Evolutionary conservation across 2,113 vertebrate genomes (phyloP).

Genomic region (Puffinus mauretanicus): DNA sequence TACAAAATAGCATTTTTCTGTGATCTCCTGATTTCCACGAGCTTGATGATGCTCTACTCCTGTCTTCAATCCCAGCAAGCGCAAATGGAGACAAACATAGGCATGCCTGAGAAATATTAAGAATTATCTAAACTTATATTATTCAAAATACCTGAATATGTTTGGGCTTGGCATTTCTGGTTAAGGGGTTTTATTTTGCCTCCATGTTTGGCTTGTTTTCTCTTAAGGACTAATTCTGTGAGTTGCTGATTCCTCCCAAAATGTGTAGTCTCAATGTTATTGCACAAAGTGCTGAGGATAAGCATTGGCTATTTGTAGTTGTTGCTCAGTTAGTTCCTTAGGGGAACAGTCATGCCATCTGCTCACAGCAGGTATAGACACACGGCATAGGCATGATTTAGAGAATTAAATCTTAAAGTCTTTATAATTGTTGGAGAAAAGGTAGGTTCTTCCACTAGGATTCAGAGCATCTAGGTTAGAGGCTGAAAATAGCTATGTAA

Average conservation of each 20-base stretch:
- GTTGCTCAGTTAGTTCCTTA: not conserved
- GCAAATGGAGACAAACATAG: not conserved
- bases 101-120: not conserved
- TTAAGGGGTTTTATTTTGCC: not conserved
- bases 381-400: not conserved
- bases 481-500: not conserved
- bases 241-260: not conserved
- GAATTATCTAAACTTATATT: not conserved
- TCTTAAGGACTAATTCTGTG: not conserved
- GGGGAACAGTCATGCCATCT: not conserved
- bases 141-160: not conserved
- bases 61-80: not conserved
- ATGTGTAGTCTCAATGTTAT: not conserved
- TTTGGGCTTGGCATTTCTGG: not conserved
- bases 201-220: not conserved
- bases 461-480: not conserved
- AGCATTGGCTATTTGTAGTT: not conserved
- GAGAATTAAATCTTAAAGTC: conserved; percentile 4
- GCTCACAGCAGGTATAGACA: not conserved
- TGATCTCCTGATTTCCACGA: not conserved
- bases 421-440: not conserved
- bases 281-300: not conserved
- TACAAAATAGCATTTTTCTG: conserved; percentile 26
- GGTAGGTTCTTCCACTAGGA: not conserved
- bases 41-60: not conserved